A percentile compares a stretch with the other conserved stretches of the same genome.
phyloP scores from a whole-genome alignment of 2,113 vertebrate genomes.

The Hippoglossus stenolepis region DNA sequence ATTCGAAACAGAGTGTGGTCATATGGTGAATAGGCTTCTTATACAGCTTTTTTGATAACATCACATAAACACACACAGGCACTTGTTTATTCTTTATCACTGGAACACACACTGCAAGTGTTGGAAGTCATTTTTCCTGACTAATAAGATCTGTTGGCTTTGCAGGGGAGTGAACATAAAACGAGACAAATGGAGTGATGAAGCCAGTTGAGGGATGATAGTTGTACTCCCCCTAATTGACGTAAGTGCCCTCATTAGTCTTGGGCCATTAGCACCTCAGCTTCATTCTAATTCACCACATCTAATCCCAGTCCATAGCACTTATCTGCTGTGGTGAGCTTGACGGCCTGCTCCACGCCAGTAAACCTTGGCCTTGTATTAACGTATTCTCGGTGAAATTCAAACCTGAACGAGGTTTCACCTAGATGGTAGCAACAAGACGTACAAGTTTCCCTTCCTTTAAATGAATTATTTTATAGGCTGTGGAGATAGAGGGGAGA shows the following conservation, averaged over 20 bases:
- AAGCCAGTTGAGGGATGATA: constrained; percentile 36
- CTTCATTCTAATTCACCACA: constrained; percentile 39
- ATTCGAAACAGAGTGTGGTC: too few relatives aligned
- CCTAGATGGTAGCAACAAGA: constrained; percentile 1
- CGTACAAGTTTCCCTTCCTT: constrained; percentile 17
- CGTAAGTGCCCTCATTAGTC: constrained; percentile 59
- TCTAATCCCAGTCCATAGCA: constrained; percentile 23
- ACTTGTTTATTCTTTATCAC: background rate
- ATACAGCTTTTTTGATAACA: too few relatives aligned
- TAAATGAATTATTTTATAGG: constrained; percentile 48
- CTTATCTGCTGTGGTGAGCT: constrained; percentile 13
- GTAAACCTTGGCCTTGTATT: constrained; percentile 16
- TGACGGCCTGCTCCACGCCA: too few relatives aligned
- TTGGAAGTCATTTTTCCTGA: constrained; percentile 33
- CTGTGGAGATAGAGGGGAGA: constrained; percentile 21
- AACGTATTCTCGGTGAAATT: constrained; percentile 26
- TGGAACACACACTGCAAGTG: constrained; percentile 7
- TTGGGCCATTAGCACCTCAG: constrained; percentile 54
- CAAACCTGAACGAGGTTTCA: constrained; percentile 20
- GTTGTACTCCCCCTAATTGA: constrained; percentile 54
- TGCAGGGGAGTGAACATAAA: constrained; percentile 39
- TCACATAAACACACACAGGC: constrained; percentile 12
- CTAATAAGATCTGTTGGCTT: constrained; percentile 44
- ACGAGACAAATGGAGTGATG: constrained; percentile 20
- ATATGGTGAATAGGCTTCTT: background rate